These are phyloP conservation scores for Zeuzera pyrina DNA, from an alignment of 2,888 invertebrate species.

Conservation along the genomic window DNA sequence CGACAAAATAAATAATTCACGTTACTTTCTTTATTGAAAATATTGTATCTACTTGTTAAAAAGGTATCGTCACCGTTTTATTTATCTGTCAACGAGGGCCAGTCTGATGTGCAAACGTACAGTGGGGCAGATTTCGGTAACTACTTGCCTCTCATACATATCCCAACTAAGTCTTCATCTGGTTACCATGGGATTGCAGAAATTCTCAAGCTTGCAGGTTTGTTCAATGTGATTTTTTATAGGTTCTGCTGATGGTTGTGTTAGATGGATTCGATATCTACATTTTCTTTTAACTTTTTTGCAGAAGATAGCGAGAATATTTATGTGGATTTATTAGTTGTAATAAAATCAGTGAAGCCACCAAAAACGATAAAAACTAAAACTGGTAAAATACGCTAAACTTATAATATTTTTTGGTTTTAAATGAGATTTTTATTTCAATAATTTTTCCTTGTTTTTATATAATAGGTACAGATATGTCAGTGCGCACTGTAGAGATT, in stretches of 20 bases:
- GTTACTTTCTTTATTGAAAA: too few relatives aligned
- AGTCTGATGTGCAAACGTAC: slow-evolving; percentile 75
- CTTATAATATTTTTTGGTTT: neutral
- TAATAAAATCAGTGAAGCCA: slow-evolving; percentile 77
- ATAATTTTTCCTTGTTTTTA: too few relatives aligned
- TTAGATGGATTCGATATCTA: too few relatives aligned
- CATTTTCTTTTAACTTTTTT: slow-evolving; percentile 16
- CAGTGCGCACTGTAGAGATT: slow-evolving; percentile 77
- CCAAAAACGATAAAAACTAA: slow-evolving; percentile 75
- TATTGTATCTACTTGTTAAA: too few relatives aligned
- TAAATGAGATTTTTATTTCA: neutral
- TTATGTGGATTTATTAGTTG: slow-evolving; percentile 78
- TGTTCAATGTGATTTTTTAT: neutral
- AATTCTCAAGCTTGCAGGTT: slow-evolving; percentile 54
- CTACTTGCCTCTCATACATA: slow-evolving; percentile 69
- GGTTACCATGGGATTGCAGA: slow-evolving; percentile 72
- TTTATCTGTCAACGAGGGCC: slow-evolving; percentile 77
- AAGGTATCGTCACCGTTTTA: slow-evolving; percentile 77
- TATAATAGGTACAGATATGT: slow-evolving; percentile 61
- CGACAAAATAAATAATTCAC: too few relatives aligned
- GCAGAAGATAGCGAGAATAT: slow-evolving; percentile 53
- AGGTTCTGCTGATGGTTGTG: neutral
- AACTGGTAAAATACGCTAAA: slow-evolving; percentile 63
- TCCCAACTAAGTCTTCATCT: slow-evolving; percentile 77
- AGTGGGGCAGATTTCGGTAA: slow-evolving; percentile 57